Evolutionary conservation across 2,797 vertebrate species (phyloP).

Genomic region (Cyprinodon diabolis): DNA sequence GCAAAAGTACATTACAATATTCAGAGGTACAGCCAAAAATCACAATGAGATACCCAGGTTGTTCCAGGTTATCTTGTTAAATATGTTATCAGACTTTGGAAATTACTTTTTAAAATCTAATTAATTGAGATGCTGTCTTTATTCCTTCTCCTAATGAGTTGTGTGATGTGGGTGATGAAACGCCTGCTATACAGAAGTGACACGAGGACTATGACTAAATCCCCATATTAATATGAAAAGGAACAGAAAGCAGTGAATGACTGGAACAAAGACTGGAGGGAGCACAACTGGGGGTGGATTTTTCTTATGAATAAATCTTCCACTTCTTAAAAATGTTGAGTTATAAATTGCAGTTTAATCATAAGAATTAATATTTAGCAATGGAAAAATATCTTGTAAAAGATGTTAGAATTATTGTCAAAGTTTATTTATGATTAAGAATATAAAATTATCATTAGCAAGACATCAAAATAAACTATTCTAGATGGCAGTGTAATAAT

Average conservation of each 20-base stretch:
- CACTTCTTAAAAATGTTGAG: neutral
- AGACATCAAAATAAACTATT: neutral
- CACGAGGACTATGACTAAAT: conserved; percentile 3
- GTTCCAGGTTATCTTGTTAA: conserved; percentile 4
- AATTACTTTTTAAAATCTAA: conserved; percentile 14
- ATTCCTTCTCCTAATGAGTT: conserved; percentile 1
- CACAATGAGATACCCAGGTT: neutral
- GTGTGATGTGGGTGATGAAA: conserved; percentile 8
- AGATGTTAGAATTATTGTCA: neutral
- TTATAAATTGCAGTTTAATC: neutral
- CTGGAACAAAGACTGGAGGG: neutral
- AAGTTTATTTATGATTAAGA: neutral
- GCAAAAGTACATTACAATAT: neutral
- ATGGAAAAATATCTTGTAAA: too few relatives aligned
- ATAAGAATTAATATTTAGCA: neutral
- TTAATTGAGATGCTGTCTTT: conserved; percentile 6
- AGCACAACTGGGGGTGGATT: neutral
- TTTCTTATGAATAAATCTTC: neutral
- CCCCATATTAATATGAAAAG: conserved; percentile 1
- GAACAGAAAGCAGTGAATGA: neutral
- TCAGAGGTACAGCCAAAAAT: neutral
- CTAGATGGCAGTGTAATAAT: too few relatives aligned
- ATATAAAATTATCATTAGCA: neutral
- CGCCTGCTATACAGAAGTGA: neutral
- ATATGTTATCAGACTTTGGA: conserved; percentile 2